phyloP scores from a whole-genome alignment of 1,140 invertebrate species.

The Plodia interpunctella region DNA sequence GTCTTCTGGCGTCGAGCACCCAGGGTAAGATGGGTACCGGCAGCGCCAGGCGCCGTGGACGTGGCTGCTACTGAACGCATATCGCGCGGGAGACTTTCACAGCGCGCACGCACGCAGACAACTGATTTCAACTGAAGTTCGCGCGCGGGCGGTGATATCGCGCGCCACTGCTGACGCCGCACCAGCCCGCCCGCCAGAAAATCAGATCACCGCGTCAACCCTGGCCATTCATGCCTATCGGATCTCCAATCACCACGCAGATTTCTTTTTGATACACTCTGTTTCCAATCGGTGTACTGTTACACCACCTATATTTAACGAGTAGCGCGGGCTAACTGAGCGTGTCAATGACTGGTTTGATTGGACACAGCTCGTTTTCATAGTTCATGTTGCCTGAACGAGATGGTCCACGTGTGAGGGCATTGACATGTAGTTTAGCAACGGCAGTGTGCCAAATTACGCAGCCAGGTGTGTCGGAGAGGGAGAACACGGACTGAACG shows the following conservation, averaged over 20 bases:
- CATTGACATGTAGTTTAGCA: conserved; percentile 37
- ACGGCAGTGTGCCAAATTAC: conserved; percentile 41
- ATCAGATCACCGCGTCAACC: conserved; percentile 65
- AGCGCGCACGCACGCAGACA: conserved; percentile 61
- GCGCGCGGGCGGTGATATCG: conserved; percentile 43
- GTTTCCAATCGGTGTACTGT: conserved; percentile 40
- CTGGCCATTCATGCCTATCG: conserved; percentile 69
- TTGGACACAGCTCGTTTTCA: conserved; percentile 7
- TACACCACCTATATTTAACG: conserved; percentile 23
- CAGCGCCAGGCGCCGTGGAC: conserved; percentile 38
- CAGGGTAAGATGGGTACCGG: conserved; percentile 28
- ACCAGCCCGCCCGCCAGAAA: conserved; percentile 52
- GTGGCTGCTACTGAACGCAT: conserved; percentile 57
- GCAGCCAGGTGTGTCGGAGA: conserved; percentile 55
- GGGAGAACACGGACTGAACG: conserved; percentile 40
- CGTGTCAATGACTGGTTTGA: conserved; percentile 12
- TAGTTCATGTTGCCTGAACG: conserved; percentile 12
- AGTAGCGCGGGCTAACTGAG: conserved; percentile 13
- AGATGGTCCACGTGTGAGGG: conserved; percentile 19
- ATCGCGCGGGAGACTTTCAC: conserved; percentile 55
- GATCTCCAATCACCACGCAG: conserved; percentile 47
- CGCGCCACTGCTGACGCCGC: conserved; percentile 35
- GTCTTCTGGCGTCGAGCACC: conserved; percentile 71
- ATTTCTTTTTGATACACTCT: conserved; percentile 68
- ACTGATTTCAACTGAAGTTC: conserved; percentile 39